Evolutionary conservation across 1,140 invertebrate species (phyloP).

Genomic region (Tetragonula clypearis): DNA sequence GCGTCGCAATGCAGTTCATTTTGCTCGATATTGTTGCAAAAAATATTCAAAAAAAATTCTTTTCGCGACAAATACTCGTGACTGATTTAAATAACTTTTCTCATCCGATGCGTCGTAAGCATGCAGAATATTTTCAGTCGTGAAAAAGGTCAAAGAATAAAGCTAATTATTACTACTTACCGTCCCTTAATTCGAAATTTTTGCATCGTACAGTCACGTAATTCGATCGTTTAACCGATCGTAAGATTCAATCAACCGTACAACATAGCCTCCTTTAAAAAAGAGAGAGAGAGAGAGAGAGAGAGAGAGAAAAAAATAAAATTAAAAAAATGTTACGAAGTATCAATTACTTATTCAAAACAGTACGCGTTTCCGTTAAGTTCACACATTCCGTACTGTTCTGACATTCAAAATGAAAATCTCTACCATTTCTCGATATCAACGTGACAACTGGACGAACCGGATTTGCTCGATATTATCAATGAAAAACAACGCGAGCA

Average conservation of each 20-base stretch:
- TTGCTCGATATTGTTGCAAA: not conserved
- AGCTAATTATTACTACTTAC: slow-evolving; percentile 7
- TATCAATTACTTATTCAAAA: not conserved
- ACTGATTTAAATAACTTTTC: not conserved
- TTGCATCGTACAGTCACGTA: slow-evolving; percentile 8
- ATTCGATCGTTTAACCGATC: no score
- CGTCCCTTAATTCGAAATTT: slow-evolving; percentile 33
- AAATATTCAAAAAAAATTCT: not conserved
- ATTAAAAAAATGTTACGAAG: not conserved
- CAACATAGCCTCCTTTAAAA: not conserved
- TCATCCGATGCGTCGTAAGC: not conserved
- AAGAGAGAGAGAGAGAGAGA: no score
- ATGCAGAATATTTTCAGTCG: not conserved
- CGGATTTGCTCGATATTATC: not conserved
- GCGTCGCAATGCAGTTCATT: slow-evolving; percentile 47
- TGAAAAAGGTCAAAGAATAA: not conserved
- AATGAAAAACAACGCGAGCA: not conserved
- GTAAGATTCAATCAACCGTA: not conserved
- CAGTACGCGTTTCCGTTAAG: not conserved
- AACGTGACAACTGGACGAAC: not conserved
- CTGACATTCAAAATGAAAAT: no score
- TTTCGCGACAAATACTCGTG: no score
- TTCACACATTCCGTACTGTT: not conserved
- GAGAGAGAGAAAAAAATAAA: no score
- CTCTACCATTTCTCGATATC: not conserved